A percentile compares a stretch with the other conserved stretches of the same genome.
phyloP scores from a whole-genome alignment of 1,140 invertebrate species.

The Hermetia illucens region DNA sequence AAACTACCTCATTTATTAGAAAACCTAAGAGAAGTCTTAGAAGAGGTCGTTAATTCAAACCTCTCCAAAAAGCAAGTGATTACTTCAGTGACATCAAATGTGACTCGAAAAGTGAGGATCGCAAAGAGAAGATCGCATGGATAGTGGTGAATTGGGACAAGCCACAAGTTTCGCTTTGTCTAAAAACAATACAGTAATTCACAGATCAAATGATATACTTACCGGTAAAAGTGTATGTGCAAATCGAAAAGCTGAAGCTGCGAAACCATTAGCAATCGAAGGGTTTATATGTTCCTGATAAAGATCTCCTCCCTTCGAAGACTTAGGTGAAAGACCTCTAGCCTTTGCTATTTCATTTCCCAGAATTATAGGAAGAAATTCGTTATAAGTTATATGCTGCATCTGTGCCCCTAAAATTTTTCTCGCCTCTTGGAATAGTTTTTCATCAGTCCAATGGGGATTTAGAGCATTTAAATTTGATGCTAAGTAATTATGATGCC shows the following conservation, averaged over 20 bases:
- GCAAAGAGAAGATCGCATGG: neutral
- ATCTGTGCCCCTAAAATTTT: constrained; percentile 69
- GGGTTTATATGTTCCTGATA: constrained; percentile 65
- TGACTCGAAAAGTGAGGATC: too few species aligned
- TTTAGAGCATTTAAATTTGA: constrained; percentile 46
- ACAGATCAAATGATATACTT: too few species aligned
- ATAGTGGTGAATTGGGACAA: too few species aligned
- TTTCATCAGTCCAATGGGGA: constrained; percentile 71
- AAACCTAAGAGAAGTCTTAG: too few species aligned
- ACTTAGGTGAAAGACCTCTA: constrained; percentile 43
- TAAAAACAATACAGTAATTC: too few species aligned
- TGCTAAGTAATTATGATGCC: constrained; percentile 75
- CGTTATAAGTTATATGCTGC: constrained; percentile 79
- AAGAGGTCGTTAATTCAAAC: too few species aligned
- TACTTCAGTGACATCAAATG: too few species aligned
- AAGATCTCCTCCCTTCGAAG: constrained; percentile 42
- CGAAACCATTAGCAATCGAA: constrained; percentile 79
- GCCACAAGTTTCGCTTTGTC: too few species aligned
- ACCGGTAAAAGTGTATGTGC: constrained; percentile 72
- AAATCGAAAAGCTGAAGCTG: constrained; percentile 79
- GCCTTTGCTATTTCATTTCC: constrained; percentile 44
- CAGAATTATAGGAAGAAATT: constrained; percentile 70
- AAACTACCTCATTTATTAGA: too few species aligned
- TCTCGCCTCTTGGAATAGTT: constrained; percentile 62
- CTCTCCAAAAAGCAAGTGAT: too few species aligned